A percentile compares a stretch with the other conserved stretches of the same genome.
Evolutionary conservation across 1,140 invertebrate species (phyloP).

Genomic region (Neomicropteryx cornuta): DNA sequence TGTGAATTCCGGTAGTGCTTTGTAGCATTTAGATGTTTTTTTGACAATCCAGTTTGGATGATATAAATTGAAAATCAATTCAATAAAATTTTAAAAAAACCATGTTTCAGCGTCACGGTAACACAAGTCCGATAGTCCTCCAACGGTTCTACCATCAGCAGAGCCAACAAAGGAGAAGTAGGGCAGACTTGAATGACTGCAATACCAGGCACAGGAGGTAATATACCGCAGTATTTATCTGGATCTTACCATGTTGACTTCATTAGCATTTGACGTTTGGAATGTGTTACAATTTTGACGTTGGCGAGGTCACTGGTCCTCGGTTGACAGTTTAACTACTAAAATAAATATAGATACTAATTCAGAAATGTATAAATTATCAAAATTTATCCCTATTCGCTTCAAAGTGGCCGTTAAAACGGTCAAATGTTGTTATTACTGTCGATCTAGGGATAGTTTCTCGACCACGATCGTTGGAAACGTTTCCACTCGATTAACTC

Average conservation of each 20-base stretch:
- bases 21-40: no score
- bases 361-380: not conserved
- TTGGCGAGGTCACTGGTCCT: not conserved
- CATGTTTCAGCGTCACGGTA: slow-evolving; percentile 39
- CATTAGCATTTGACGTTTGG: slow-evolving; percentile 3
- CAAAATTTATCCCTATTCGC: no score
- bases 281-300: slow-evolving; percentile 2
- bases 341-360: not conserved
- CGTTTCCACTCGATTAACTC: no score
- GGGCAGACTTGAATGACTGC: slow-evolving; percentile 30
- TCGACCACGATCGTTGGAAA: no score
- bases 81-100: no score
- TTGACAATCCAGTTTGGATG: no score
- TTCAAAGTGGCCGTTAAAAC: no score
- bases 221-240: not conserved
- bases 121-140: slow-evolving; percentile 51
- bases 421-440: no score
- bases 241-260: not conserved
- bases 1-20: no score
- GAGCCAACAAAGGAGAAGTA: slow-evolving; percentile 42
- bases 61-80: no score
- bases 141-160: slow-evolving; percentile 53
- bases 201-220: slow-evolving; percentile 31
- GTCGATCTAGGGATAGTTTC: no score
- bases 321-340: not conserved